Percentiles rank a stretch among this genome's conserved stretches.
These are phyloP conservation scores for Anas acuta DNA, from an alignment of 2,797 vertebrate genomes.

Conservation along the genomic window DNA sequence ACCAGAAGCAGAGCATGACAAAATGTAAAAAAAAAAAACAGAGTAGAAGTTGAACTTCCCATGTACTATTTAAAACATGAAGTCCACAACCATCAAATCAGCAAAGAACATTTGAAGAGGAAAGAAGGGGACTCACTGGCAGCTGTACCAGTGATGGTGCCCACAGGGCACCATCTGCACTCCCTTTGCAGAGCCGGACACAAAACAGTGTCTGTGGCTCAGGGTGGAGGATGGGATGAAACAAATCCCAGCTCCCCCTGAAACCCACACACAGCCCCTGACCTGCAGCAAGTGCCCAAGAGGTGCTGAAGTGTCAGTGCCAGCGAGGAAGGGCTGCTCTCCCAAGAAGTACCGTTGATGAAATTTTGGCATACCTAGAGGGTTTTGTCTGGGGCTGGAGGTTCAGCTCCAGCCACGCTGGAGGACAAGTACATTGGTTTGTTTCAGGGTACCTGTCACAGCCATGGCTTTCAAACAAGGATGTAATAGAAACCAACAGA, in stretches of 20 bases:
- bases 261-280: neutral
- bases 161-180: neutral
- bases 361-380: neutral
- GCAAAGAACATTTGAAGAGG: neutral
- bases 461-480: neutral
- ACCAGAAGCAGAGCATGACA: conserved; percentile 3
- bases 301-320: neutral
- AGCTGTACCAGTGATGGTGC: neutral
- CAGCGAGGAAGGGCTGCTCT: fast-evolving
- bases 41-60: neutral
- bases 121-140: neutral
- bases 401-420: neutral
- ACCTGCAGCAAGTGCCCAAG: neutral
- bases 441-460: neutral
- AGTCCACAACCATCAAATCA: neutral
- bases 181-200: neutral
- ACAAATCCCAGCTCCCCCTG: neutral
- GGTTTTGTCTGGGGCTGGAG: neutral
- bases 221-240: neutral
- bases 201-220: neutral
- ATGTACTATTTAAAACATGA: neutral
- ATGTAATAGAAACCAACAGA: neutral
- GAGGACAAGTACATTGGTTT: neutral
- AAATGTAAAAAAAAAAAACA: neutral
- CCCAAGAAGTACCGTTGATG: neutral